Conservation (phyloP, 1,140 invertebrate species). For the Drosophila nikananu region DNA sequence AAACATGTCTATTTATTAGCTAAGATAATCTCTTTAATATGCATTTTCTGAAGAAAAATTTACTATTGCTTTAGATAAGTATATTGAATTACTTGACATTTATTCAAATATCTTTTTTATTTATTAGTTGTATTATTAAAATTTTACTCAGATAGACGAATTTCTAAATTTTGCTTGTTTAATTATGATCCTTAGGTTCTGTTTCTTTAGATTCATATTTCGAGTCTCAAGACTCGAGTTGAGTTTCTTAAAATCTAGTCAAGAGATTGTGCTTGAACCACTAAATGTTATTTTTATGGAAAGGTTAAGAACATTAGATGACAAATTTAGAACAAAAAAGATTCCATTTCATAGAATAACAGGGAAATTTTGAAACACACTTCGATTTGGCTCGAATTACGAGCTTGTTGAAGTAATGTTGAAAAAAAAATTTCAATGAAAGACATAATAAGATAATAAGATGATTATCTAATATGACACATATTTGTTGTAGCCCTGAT, state of each 20-base stretch:
- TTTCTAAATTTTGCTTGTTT: background rate
- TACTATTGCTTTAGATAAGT: too few species aligned
- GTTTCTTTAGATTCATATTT: background rate
- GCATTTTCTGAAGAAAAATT: too few species aligned
- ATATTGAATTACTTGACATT: background rate
- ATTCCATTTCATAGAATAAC: background rate
- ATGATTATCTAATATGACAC: background rate
- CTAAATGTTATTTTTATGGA: background rate
- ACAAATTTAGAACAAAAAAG: background rate
- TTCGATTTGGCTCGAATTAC: too few species aligned
- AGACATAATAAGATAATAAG: too few species aligned
- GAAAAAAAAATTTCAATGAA: too few species aligned
- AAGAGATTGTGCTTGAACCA: background rate
- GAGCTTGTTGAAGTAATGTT: too few species aligned
- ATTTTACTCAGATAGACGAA: background rate
- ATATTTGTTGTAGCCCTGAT: background rate
- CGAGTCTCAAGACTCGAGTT: background rate
- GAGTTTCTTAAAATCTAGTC: background rate
- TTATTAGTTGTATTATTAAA: too few species aligned
- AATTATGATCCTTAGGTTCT: too few species aligned
- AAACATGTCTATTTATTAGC: background rate
- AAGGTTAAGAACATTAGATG: background rate
- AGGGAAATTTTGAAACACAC: background rate
- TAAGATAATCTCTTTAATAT: too few species aligned
- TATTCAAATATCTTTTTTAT: too few species aligned